Conservation (phyloP, 2,797 vertebrate species). For the Heteromormyrus szaboi region DNA sequence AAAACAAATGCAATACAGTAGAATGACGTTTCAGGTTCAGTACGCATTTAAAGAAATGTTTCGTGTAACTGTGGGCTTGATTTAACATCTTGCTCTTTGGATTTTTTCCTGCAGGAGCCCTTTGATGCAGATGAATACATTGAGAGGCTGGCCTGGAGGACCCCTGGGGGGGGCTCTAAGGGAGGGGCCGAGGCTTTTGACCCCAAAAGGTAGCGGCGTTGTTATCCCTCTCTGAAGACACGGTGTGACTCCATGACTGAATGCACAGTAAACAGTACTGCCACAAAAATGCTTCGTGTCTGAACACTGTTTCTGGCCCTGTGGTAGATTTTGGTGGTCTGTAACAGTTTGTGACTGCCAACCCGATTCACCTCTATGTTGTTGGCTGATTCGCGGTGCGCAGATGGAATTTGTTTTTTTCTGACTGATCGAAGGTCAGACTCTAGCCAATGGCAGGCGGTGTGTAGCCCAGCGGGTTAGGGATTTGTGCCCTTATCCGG, state of each 20-base stretch:
- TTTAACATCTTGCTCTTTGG: not conserved
- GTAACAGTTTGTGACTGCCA: not conserved
- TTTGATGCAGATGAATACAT: constrained; percentile 99
- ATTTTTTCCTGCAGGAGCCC: constrained; percentile 71
- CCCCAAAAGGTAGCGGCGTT: constrained; percentile 80
- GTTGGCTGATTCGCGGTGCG: constrained; percentile 22
- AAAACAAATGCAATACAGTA: not conserved
- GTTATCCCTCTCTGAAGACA: not conserved
- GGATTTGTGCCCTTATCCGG: constrained; percentile 3
- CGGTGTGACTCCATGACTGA: not conserved
- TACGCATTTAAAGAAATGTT: not conserved
- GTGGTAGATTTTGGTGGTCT: not conserved
- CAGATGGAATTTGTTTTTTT: constrained; percentile 7
- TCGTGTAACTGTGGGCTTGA: not conserved
- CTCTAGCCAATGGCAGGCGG: not conserved
- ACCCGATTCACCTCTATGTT: not conserved
- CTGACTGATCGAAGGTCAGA: not conserved
- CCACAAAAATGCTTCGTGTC: not conserved
- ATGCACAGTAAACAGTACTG: not conserved
- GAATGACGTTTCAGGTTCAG: not conserved
- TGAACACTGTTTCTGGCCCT: not conserved
- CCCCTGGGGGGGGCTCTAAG: constrained; percentile 94
- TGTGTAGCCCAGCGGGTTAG: not conserved
- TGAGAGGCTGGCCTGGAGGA: constrained; percentile 95
- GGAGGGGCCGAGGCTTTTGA: constrained; percentile 92